A percentile compares a stretch with the other conserved stretches of the same genome.
Evolutionary conservation across 1,140 invertebrate genomes (phyloP).

Genomic region (Diabrotica undecimpunctata): DNA sequence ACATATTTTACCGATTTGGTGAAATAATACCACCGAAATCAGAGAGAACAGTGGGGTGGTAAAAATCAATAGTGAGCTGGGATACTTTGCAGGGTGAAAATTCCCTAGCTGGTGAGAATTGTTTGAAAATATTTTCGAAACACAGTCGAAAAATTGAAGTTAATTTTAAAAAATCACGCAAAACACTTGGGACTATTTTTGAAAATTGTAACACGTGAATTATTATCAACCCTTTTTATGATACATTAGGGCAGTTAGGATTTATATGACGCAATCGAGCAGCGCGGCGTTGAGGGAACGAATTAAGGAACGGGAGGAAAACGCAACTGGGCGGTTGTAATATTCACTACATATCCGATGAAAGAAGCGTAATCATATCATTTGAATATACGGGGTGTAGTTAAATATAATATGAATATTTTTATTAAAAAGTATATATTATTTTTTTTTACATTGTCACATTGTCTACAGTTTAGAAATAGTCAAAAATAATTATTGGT

Average conservation of each 20-base stretch:
- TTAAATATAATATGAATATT: too few species aligned
- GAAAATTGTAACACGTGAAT: background rate
- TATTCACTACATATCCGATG: background rate
- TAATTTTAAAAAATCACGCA: background rate
- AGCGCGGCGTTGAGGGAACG: background rate
- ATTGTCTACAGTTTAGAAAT: too few species aligned
- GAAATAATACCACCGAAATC: slow-evolving; percentile 18
- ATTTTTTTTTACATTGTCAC: too few species aligned
- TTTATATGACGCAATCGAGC: background rate
- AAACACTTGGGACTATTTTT: background rate
- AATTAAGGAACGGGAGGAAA: background rate
- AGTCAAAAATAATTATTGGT: too few species aligned
- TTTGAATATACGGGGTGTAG: too few species aligned
- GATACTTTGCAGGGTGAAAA: slow-evolving; percentile 22
- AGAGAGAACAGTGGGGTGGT: slow-evolving; percentile 24
- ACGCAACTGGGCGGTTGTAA: background rate
- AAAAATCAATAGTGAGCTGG: slow-evolving; percentile 33
- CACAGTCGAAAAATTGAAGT: too few species aligned
- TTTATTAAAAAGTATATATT: too few species aligned
- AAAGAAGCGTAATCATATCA: too few species aligned
- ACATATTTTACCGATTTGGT: slow-evolving; percentile 19
- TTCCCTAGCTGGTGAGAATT: slow-evolving; percentile 28
- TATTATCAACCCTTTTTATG: background rate
- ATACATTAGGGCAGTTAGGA: background rate
- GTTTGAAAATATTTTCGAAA: too few species aligned